Evolutionary conservation across 2,797 vertebrate species (phyloP).

Genomic region (Chaetophractus vellerosus): DNA sequence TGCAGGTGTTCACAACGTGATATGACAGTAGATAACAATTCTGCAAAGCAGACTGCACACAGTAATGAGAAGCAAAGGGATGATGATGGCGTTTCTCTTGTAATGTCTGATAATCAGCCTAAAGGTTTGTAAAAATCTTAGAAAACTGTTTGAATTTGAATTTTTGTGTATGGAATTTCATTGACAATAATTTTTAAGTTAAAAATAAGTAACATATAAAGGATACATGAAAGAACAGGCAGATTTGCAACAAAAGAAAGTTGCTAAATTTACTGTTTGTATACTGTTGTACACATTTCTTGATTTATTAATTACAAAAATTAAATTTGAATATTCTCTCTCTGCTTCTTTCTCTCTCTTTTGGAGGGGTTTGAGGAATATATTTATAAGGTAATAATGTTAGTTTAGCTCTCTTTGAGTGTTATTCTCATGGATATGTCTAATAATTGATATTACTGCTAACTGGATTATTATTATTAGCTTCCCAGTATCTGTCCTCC

Average conservation of each 20-base stretch:
- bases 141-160: slow-evolving; percentile 55
- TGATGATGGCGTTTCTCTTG: slow-evolving; percentile 54
- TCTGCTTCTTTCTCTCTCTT: neutral
- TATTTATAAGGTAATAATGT: slow-evolving; percentile 13
- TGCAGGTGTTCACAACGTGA: slow-evolving; percentile 80
- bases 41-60: slow-evolving; percentile 69
- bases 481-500: neutral
- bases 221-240: slow-evolving; percentile 24
- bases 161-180: slow-evolving; percentile 72
- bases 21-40: slow-evolving; percentile 73
- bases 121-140: slow-evolving; percentile 89
- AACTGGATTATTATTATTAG: slow-evolving; percentile 27
- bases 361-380: neutral
- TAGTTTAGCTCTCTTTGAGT: slow-evolving; percentile 53
- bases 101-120: slow-evolving; percentile 80
- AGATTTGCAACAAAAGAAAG: slow-evolving; percentile 65
- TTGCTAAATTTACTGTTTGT: slow-evolving; percentile 30
- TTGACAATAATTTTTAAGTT: slow-evolving; percentile 46
- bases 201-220: slow-evolving; percentile 32
- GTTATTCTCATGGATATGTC: slow-evolving; percentile 42
- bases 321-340: slow-evolving; percentile 68
- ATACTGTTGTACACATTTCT: neutral
- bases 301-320: slow-evolving; percentile 34
- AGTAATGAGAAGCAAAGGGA: slow-evolving; percentile 81
- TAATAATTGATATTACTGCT: slow-evolving; percentile 23